phyloP scores from a whole-genome alignment of 1,140 invertebrate species.

The Cyclargus thomasi region DNA sequence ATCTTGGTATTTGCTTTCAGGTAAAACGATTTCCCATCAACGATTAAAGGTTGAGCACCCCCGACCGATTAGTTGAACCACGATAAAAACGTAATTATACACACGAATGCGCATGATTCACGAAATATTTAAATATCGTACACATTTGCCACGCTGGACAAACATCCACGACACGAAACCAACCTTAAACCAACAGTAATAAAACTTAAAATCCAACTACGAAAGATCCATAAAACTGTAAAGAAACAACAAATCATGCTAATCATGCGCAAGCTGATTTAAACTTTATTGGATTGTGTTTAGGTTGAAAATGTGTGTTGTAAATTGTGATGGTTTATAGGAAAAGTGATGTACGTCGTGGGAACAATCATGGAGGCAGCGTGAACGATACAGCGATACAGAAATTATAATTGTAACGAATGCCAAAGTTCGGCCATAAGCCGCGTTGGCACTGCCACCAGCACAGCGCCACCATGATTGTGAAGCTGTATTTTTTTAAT shows the following conservation, averaged over 20 bases:
- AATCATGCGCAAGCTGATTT: slow-evolving; percentile 30
- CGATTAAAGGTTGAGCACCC: slow-evolving; percentile 34
- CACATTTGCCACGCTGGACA: slow-evolving; percentile 45
- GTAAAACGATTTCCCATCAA: not conserved
- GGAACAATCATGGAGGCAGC: slow-evolving; percentile 56
- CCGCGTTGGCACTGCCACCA: too few relatives aligned
- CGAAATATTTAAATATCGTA: slow-evolving; percentile 63
- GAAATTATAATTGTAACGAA: not conserved
- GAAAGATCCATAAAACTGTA: slow-evolving; percentile 36
- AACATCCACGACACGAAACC: slow-evolving; percentile 28
- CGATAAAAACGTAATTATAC: slow-evolving; percentile 66
- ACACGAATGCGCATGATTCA: slow-evolving; percentile 63
- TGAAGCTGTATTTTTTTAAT: too few relatives aligned
- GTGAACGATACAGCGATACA: slow-evolving; percentile 42
- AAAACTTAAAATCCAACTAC: slow-evolving; percentile 28
- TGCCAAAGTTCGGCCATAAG: too few relatives aligned
- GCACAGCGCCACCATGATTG: too few relatives aligned
- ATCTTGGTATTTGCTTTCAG: not conserved
- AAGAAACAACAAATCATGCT: slow-evolving; percentile 40
- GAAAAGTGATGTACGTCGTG: slow-evolving; percentile 64
- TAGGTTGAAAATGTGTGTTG: slow-evolving; percentile 34
- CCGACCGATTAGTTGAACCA: slow-evolving; percentile 44
- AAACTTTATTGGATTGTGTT: slow-evolving; percentile 24
- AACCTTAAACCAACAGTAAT: slow-evolving; percentile 25
- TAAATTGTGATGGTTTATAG: slow-evolving; percentile 34